Evolutionary conservation across 1,140 invertebrate species (phyloP).

Genomic region (Leptinotarsa texana): DNA sequence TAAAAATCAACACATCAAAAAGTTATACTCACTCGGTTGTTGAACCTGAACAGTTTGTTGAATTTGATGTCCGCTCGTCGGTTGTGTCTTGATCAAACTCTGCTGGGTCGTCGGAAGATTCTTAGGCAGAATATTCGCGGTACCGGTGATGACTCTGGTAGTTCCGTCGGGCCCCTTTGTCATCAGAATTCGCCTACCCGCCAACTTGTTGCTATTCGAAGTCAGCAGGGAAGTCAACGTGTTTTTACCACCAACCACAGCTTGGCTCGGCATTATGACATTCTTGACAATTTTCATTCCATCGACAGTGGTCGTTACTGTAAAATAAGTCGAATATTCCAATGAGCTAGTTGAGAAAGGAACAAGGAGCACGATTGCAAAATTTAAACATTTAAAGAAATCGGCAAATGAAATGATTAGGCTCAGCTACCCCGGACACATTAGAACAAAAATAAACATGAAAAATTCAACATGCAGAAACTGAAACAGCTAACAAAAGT

Average conservation of each 20-base stretch:
- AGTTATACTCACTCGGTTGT: slow-evolving; percentile 39
- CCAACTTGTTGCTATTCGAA: slow-evolving; percentile 67
- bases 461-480: background rate
- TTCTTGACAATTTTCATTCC: slow-evolving; percentile 66
- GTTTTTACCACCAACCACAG: slow-evolving; percentile 64
- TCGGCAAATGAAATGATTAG: background rate
- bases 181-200: slow-evolving; percentile 76
- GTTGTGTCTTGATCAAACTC: slow-evolving; percentile 52
- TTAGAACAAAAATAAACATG: background rate
- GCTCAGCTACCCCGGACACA: background rate
- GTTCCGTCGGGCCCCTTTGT: slow-evolving; percentile 80
- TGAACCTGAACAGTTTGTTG: slow-evolving; percentile 43
- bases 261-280: slow-evolving; percentile 63
- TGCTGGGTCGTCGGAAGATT: slow-evolving; percentile 41
- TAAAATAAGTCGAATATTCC: slow-evolving; percentile 18
- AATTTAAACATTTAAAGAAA: background rate
- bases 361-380: background rate
- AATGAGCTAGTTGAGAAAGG: background rate
- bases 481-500: slow-evolving; percentile 6
- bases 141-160: slow-evolving; percentile 70
- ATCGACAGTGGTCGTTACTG: slow-evolving; percentile 57
- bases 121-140: slow-evolving; percentile 62
- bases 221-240: slow-evolving; percentile 71
- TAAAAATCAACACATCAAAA: background rate
- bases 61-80: slow-evolving; percentile 37